Conservation (phyloP, 2,113 vertebrate species). For the Motacilla alba region DNA sequence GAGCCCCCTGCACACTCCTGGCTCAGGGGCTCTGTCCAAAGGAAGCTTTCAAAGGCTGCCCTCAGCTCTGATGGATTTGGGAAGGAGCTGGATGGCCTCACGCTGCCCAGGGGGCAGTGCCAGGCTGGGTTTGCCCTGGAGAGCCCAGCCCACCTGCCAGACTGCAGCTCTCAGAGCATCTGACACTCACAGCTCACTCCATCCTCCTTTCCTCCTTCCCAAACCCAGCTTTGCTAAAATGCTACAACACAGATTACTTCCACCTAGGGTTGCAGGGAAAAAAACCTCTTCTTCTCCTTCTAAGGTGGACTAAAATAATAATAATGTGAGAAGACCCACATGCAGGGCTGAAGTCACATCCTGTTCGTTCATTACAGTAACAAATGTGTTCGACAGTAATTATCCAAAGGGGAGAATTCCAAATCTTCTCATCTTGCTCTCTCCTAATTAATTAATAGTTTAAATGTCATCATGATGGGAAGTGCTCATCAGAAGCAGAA, state of each 20-base stretch:
- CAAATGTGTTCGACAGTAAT: slow-evolving; percentile 70
- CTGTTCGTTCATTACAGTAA: slow-evolving; percentile 65
- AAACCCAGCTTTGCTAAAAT: neutral
- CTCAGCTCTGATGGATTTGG: neutral
- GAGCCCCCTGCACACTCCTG: rapidly evolving
- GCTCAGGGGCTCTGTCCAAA: neutral
- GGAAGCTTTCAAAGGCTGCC: too few species aligned
- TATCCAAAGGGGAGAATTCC: slow-evolving; percentile 72
- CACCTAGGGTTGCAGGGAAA: neutral
- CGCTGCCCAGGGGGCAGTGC: neutral
- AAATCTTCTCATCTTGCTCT: slow-evolving; percentile 75
- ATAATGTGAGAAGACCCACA: neutral
- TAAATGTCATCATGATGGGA: slow-evolving; percentile 85
- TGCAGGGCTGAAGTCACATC: slow-evolving; percentile 35
- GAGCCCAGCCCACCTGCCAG: rapidly evolving
- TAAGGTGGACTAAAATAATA: neutral
- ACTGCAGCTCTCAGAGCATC: rapidly evolving
- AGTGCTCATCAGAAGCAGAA: slow-evolving; percentile 78
- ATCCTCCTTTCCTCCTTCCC: neutral
- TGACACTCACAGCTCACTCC: rapidly evolving
- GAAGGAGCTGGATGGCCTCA: neutral
- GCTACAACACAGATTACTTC: neutral
- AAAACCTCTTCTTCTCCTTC: neutral
- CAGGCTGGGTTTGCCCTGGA: neutral
- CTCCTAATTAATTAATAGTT: slow-evolving; percentile 87